These are phyloP conservation scores for Bemisia tabaci DNA, from an alignment of 1,140 invertebrate genomes.

Conservation along the genomic window DNA sequence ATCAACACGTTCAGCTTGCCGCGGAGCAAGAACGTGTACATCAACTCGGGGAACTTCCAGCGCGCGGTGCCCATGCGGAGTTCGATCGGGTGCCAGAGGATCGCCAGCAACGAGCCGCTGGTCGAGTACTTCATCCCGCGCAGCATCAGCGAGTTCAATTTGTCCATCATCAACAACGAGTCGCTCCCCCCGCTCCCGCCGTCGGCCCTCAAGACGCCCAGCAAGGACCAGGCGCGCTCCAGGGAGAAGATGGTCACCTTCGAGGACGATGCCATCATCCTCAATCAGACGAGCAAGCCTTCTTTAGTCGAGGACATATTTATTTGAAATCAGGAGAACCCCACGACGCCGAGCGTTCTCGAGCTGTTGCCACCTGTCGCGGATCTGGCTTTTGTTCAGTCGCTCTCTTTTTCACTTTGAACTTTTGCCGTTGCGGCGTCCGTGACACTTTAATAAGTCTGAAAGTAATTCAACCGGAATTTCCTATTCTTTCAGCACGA, in stretches of 20 bases:
- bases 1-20: slow-evolving; percentile 31
- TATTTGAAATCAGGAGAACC: no score
- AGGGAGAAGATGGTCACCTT: slow-evolving; percentile 70
- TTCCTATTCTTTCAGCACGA: no score
- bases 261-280: no score
- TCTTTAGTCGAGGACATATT: no score
- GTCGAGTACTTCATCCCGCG: slow-evolving; percentile 69
- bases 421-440: no score
- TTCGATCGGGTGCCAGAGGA: slow-evolving; percentile 38
- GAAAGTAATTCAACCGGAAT: no score
- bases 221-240: slow-evolving; percentile 27
- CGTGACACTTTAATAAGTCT: no score
- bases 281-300: no score
- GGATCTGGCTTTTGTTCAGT: no score
- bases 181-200: slow-evolving; percentile 36
- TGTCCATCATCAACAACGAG: slow-evolving; percentile 43
- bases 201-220: slow-evolving; percentile 22
- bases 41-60: slow-evolving; percentile 35
- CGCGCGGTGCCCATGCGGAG: slow-evolving; percentile 46
- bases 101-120: slow-evolving; percentile 37
- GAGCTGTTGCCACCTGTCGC: no score
- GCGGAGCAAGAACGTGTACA: slow-evolving; percentile 34
- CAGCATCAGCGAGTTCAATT: slow-evolving; percentile 64
- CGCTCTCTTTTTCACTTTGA: no score
- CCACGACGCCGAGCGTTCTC: no score